These are phyloP conservation scores for Bombylius discolor DNA, from an alignment of 2,888 invertebrate genomes.

Conservation along the genomic window DNA sequence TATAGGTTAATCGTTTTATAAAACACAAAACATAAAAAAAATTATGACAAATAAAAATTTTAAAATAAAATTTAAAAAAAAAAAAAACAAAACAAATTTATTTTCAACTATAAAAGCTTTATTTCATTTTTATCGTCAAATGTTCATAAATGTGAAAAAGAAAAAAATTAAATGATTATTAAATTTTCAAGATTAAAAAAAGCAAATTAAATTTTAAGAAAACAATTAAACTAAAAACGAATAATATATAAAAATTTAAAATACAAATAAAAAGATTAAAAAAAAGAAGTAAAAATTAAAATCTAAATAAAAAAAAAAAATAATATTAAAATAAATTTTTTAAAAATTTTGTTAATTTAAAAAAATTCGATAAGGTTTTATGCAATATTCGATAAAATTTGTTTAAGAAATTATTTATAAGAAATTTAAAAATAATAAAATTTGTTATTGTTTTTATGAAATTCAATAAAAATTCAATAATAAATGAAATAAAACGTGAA, in stretches of 20 bases:
- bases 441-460: constrained; percentile 29
- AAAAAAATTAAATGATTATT: background rate
- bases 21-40: background rate
- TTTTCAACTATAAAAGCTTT: background rate
- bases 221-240: background rate
- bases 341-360: constrained; percentile 1
- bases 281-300: background rate
- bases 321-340: background rate
- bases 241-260: background rate
- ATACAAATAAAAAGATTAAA: background rate
- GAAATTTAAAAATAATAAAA: constrained; percentile 29
- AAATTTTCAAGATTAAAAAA: background rate
- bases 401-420: constrained; percentile 18
- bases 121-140: background rate
- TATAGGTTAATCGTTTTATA: background rate
- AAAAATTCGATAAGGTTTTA: constrained; percentile 5
- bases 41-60: no score
- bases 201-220: background rate
- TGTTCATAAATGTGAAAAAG: background rate
- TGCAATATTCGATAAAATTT: no score
- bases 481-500: constrained; percentile 32
- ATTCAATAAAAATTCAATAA: constrained; percentile 32
- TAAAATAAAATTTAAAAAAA: background rate
- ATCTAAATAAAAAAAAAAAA: background rate
- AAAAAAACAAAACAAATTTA: background rate